Evolutionary conservation across 1,140 invertebrate genomes (phyloP).

Genomic region (Archivesica marissinica): DNA sequence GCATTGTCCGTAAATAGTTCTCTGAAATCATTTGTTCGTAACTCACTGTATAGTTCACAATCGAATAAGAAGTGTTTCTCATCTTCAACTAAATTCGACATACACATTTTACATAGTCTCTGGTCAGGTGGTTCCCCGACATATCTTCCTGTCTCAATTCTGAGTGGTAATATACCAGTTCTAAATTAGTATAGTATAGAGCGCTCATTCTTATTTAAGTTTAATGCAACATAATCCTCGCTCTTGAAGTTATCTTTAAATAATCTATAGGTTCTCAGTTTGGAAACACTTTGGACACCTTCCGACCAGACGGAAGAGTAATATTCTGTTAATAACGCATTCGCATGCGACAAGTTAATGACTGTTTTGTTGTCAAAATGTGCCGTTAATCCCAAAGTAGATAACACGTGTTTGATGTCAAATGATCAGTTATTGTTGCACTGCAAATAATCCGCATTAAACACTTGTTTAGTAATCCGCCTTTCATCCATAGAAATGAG

Average conservation of each 20-base stretch:
- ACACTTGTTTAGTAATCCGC: constrained; percentile 14
- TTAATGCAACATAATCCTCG: neutral
- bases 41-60: no score
- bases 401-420: constrained; percentile 36
- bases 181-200: neutral
- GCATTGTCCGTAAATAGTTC: no score
- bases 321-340: neutral
- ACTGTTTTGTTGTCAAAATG: constrained; percentile 3
- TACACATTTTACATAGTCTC: constrained; percentile 2
- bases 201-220: neutral
- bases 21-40: no score
- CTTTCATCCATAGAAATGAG: constrained; percentile 19
- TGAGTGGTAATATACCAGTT: constrained; percentile 1
- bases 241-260: neutral
- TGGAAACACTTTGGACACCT: neutral
- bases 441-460: neutral
- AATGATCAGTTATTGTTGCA: constrained; percentile 44
- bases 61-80: no score
- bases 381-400: neutral
- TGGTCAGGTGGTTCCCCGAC: constrained; percentile 16
- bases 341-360: neutral
- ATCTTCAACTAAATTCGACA: no score
- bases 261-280: neutral
- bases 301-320: neutral
- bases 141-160: constrained; percentile 20